Conservation (phyloP, 2,888 invertebrate species). For the Scelioninae gen. 2 region DNA sequence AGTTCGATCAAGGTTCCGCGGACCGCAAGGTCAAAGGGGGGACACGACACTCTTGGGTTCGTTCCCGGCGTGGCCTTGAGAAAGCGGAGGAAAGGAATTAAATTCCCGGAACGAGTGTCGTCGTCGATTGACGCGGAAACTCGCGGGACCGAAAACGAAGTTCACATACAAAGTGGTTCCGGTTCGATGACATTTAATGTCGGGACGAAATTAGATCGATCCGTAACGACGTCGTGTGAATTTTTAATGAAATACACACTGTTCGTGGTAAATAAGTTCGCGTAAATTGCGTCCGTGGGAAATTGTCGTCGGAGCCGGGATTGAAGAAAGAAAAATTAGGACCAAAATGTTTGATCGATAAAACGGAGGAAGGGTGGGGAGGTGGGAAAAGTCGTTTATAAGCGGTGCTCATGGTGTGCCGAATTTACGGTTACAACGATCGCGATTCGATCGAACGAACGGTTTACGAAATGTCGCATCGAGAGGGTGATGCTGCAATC, state of each 20-base stretch:
- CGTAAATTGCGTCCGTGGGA: constrained; percentile 20
- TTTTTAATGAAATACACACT: constrained; percentile 49
- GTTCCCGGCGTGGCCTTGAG: constrained; percentile 12
- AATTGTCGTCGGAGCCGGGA: neutral
- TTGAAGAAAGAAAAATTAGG: neutral
- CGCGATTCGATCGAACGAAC: too few relatives aligned
- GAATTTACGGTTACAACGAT: too few relatives aligned
- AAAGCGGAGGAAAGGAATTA: constrained; percentile 16
- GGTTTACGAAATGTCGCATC: too few relatives aligned
- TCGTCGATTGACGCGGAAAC: constrained; percentile 6
- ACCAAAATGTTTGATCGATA: neutral
- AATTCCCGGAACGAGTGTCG: constrained; percentile 2
- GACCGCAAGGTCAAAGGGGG: constrained; percentile 28
- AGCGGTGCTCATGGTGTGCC: too few relatives aligned
- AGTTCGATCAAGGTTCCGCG: neutral
- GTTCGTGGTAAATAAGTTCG: constrained; percentile 36
- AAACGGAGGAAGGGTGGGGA: too few relatives aligned
- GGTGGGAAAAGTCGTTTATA: too few relatives aligned
- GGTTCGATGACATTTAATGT: constrained; percentile 45
- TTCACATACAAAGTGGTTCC: constrained; percentile 34
- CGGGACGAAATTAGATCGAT: constrained; percentile 45
- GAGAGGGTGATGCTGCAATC: too few relatives aligned
- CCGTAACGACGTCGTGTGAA: constrained; percentile 28
- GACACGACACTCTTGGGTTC: constrained; percentile 16
- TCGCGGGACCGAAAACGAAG: constrained; percentile 24